phyloP scores from a whole-genome alignment of 2,888 invertebrate species.

The Pheosia gnoma region DNA sequence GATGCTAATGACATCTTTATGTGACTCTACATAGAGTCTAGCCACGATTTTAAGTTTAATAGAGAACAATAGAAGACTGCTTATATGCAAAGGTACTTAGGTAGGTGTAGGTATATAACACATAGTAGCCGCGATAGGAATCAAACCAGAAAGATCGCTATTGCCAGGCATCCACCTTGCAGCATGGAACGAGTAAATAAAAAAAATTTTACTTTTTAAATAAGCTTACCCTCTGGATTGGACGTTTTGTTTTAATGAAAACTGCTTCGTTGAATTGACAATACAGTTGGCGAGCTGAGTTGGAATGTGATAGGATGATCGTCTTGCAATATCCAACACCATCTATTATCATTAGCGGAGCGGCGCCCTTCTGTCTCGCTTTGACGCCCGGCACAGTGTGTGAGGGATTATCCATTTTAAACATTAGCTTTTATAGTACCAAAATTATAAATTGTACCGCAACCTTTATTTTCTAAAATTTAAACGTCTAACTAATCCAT shows the following conservation, averaged over 20 bases:
- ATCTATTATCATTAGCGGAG: conserved; percentile 61
- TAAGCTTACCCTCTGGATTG: no score
- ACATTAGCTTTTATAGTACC: conserved; percentile 17
- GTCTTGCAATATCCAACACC: conserved; percentile 52
- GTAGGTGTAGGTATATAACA: no score
- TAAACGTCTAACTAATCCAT: no score
- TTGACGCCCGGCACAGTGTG: conserved; percentile 30
- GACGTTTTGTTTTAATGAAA: not conserved
- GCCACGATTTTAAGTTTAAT: not conserved
- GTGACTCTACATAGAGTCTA: not conserved
- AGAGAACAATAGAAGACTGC: no score
- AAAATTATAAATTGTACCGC: not conserved
- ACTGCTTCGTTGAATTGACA: not conserved
- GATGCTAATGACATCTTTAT: conserved; percentile 14
- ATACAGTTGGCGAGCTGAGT: conserved; percentile 8
- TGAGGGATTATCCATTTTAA: conserved; percentile 6
- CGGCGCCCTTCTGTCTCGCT: conserved; percentile 45
- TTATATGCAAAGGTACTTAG: no score
- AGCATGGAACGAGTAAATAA: no score
- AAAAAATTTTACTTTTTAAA: no score
- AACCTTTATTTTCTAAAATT: not conserved
- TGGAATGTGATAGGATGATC: conserved; percentile 44
- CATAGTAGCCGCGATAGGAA: no score
- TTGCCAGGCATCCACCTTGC: no score
- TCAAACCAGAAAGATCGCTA: no score